Percentiles rank a stretch among this genome's conserved stretches.
phyloP scores from a whole-genome alignment of 2,113 vertebrate species.

The Prunella fulvescens region DNA sequence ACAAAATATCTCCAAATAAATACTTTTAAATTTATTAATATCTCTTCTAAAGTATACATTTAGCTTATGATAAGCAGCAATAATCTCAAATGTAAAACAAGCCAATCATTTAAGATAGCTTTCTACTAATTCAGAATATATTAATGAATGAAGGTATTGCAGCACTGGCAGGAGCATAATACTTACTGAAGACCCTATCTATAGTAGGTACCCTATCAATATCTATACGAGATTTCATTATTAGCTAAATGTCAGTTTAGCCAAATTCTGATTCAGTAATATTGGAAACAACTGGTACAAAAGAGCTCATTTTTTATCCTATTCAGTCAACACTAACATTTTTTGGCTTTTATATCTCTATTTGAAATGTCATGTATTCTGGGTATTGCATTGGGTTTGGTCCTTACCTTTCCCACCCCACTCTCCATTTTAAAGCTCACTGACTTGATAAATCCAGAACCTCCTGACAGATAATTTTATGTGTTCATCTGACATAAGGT shows the following conservation, averaged over 20 bases:
- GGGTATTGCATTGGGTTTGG: background rate
- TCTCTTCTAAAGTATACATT: background rate
- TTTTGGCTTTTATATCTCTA: background rate
- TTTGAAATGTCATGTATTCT: background rate
- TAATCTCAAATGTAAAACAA: background rate
- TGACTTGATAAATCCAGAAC: conserved; percentile 61
- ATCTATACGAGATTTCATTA: background rate
- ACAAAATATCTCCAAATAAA: background rate
- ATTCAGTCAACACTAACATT: background rate
- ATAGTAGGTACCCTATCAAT: background rate
- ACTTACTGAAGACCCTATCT: background rate
- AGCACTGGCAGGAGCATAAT: background rate
- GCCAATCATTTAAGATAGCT: background rate
- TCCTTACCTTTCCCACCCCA: background rate
- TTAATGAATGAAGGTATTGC: background rate
- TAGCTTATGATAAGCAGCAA: background rate
- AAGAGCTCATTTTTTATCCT: background rate
- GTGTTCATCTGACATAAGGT: conserved; percentile 24
- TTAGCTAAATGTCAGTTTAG: background rate
- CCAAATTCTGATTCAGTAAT: background rate
- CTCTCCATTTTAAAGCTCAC: background rate
- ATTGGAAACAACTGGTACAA: background rate
- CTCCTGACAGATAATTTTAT: conserved; percentile 62
- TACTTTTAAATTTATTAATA: background rate
- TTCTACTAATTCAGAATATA: background rate